Percentiles rank a stretch among this genome's conserved stretches.
phyloP scores from a whole-genome alignment of 2,113 vertebrate genomes.

The Cardinalis cardinalis region DNA sequence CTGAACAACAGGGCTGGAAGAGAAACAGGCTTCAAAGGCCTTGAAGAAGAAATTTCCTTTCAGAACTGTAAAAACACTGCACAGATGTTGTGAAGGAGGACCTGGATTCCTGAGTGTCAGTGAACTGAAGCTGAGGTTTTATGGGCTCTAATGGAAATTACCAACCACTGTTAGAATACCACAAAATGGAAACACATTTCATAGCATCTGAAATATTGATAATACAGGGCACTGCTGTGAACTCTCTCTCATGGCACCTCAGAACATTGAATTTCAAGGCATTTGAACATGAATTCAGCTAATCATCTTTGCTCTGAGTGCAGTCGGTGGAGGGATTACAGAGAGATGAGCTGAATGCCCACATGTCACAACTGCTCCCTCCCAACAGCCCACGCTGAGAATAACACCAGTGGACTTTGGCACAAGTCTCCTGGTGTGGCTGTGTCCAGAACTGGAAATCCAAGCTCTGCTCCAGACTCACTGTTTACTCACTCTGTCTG shows the following conservation, averaged over 20 bases:
- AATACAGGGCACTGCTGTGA: background rate
- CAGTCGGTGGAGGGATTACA: background rate
- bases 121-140: background rate
- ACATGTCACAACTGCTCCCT: background rate
- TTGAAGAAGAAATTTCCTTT: background rate
- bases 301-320: background rate
- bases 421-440: background rate
- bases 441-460: background rate
- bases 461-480: background rate
- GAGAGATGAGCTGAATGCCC: background rate
- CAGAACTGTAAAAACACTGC: background rate
- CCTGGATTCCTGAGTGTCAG: background rate
- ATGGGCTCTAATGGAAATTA: background rate
- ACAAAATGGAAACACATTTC: background rate
- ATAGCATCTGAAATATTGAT: background rate
- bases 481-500: conserved; percentile 89
- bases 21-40: background rate
- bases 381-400: background rate
- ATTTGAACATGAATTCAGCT: background rate
- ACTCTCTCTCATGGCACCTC: background rate
- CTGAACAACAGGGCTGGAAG: conserved; percentile 92
- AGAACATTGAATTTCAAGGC: background rate
- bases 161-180: background rate
- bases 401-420: background rate
- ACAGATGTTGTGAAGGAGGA: background rate